A percentile compares a stretch with the other conserved stretches of the same genome.
phyloP scores from a whole-genome alignment of 2,113 vertebrate genomes.

The Labeo rohita region DNA sequence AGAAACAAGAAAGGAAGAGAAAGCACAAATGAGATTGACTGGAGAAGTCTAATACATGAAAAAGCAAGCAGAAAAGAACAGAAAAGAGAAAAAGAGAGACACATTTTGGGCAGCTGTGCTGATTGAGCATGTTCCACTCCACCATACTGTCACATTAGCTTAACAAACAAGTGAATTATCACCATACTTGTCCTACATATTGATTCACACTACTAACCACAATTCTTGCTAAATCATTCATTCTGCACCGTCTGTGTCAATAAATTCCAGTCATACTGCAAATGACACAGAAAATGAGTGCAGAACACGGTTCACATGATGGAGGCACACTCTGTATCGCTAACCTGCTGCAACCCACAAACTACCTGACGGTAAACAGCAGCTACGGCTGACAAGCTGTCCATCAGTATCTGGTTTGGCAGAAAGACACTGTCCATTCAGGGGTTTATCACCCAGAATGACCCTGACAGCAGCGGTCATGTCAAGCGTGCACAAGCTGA shows the following conservation, averaged over 20 bases:
- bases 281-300: background rate
- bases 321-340: background rate
- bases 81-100: background rate
- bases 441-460: conserved; percentile 24
- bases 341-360: conserved; percentile 2
- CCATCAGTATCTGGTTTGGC: conserved; percentile 10
- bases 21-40: background rate
- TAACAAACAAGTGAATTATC: conserved; percentile 29
- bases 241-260: background rate
- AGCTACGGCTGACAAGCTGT: conserved; percentile 2
- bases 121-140: conserved; percentile 12
- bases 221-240: conserved; percentile 10
- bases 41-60: background rate
- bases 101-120: conserved; percentile 3
- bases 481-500: background rate
- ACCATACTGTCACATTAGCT: conserved; percentile 13
- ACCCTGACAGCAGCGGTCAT: conserved; percentile 7
- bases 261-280: background rate
- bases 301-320: background rate
- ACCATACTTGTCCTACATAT: background rate
- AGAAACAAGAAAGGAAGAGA: background rate
- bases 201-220: background rate
- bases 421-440: conserved; percentile 30
- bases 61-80: background rate
- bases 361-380: conserved; percentile 11